Base-by-base conservation (phyloP, 2,888 invertebrate species). In the Hirtodrosophila confusa region DNA sequence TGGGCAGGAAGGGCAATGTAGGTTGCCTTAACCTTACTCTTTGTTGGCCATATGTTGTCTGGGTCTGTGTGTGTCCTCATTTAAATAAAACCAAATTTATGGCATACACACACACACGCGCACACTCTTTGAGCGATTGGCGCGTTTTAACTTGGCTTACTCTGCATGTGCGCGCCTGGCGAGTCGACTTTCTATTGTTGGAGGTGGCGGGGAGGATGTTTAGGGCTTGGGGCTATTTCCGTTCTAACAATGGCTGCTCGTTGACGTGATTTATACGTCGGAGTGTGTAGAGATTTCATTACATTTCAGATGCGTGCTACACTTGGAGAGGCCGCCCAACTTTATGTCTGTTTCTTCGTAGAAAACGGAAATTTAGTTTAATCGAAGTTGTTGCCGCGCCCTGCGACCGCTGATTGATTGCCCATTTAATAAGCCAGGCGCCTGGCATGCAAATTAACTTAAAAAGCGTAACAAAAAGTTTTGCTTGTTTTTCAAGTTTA, bases 351-450 rank as follows among this genome's bases (percentile, higher is more conserved):
- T 24, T 29, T 40, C 17, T 3, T 35, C 11, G 36, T 44, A 39
- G 44, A 54, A 54, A 75, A 56, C 75, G 88, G 83, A 82, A 85
- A 69, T 78, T 88, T 78, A 82, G 79, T 82, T 85, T 85, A 87
- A 85, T 82, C 88, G 82, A 87, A 86, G 75, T 82, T 80, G 66
- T 70, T 86, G 85, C 69, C 83, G 79, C 83, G 86, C 86, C 57
- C 78, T 77, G 85, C 70, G 56, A 60, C 75, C 70, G 63, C 78
- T 87, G 82, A 87, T 87, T 82, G 82, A 82, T 87, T 86, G 67
- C 72, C 61, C 53, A 66, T 60, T 75, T 75, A 74, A 75, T 77
- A 75, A 78, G 78, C 37, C 62, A 43, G 56, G 29, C 43, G 57
- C 24, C 27, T 43, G 53, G 50, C 45, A 75, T 77, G 78, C 73